These are phyloP conservation scores for Melanogrammus aeglefinus DNA, from an alignment of 2,797 vertebrate species.

Conservation along the genomic window DNA sequence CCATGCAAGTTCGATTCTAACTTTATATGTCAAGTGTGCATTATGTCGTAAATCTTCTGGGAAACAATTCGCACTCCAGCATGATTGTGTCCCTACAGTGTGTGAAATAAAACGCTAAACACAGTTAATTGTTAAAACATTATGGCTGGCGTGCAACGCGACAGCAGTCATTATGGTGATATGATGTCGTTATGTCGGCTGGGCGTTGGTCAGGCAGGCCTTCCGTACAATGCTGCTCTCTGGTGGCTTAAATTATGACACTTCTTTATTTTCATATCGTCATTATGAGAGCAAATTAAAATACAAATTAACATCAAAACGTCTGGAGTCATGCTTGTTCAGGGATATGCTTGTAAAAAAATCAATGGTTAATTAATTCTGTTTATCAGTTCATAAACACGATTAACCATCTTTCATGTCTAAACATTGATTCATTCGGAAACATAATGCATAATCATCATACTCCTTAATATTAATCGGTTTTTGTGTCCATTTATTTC, in stretches of 20 bases:
- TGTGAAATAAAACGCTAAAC: neutral
- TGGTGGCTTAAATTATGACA: neutral
- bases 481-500: neutral
- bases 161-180: neutral
- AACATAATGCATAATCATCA: neutral
- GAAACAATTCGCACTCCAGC: neutral
- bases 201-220: neutral
- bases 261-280: neutral
- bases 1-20: neutral
- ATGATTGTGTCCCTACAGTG: neutral
- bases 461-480: neutral
- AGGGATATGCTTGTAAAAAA: neutral
- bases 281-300: neutral
- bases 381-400: too few species aligned
- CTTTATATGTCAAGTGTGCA: neutral
- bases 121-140: neutral
- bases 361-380: too few species aligned
- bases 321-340: neutral
- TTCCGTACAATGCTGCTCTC: neutral
- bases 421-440: neutral
- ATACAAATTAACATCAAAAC: neutral
- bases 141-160: neutral
- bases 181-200: neutral
- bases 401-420: neutral
- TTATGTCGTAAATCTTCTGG: neutral